Conservation (phyloP, 2,113 vertebrate genomes). For the Eira barbara region DNA sequence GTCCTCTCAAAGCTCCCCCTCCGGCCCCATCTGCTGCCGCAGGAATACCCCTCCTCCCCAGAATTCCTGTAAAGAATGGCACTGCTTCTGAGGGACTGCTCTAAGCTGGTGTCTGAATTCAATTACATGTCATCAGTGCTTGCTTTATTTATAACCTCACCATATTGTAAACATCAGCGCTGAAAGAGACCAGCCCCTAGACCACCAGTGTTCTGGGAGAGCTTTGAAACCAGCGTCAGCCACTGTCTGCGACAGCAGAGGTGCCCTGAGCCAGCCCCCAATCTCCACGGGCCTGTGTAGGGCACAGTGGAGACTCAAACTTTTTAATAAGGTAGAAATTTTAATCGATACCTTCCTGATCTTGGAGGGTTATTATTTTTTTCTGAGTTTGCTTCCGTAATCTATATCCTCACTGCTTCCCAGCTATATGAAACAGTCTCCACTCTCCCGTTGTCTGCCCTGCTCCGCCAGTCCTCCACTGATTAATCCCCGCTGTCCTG, state of each 20-base stretch:
- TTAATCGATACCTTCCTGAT: not conserved
- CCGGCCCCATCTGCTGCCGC: not conserved
- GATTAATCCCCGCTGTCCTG: not conserved
- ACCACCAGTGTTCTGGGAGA: conserved; percentile 35
- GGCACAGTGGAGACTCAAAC: not conserved
- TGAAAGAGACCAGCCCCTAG: conserved; percentile 1
- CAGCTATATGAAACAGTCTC: not conserved
- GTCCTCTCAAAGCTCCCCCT: not conserved
- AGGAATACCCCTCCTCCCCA: not conserved
- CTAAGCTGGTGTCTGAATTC: conserved; percentile 44
- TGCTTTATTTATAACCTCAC: conserved; percentile 39
- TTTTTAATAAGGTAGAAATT: not conserved
- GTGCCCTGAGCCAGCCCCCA: not conserved
- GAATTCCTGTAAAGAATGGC: not conserved
- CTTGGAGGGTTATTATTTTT: not conserved
- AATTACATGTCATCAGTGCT: conserved; percentile 49
- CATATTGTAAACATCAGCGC: conserved; percentile 27
- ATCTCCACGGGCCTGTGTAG: not conserved
- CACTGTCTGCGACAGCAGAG: not conserved
- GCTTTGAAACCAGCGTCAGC: not conserved
- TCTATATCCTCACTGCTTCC: not conserved
- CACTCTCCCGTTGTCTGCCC: not conserved
- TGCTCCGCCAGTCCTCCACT: not conserved
- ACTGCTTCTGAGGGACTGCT: conserved; percentile 25
- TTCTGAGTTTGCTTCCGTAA: not conserved